Evolutionary conservation across 2,888 invertebrate species (phyloP).

Genomic region (Girardia tigrina): DNA sequence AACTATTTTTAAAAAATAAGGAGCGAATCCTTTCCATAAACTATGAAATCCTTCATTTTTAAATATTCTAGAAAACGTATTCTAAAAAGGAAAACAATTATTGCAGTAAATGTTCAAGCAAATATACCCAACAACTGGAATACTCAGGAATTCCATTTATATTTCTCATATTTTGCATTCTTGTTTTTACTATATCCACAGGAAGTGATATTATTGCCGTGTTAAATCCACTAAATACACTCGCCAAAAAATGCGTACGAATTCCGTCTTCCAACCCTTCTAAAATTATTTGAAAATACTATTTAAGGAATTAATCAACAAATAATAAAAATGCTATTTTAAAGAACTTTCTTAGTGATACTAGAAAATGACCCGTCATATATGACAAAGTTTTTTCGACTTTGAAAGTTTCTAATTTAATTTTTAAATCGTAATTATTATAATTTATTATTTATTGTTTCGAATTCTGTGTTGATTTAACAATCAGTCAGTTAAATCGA

Average conservation of each 20-base stretch:
- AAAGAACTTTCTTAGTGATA: too few relatives aligned
- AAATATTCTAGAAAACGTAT: constrained; percentile 31
- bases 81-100: constrained; percentile 29
- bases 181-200: constrained; percentile 93
- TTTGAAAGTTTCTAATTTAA: too few relatives aligned
- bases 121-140: constrained; percentile 58
- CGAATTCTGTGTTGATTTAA: too few relatives aligned
- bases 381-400: too few relatives aligned
- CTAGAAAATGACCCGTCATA: too few relatives aligned
- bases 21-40: constrained; percentile 93
- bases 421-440: too few relatives aligned
- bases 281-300: too few relatives aligned
- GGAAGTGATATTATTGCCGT: constrained; percentile 96
- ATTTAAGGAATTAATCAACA: too few relatives aligned
- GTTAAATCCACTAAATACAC: constrained; percentile 89
- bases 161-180: constrained; percentile 87
- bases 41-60: constrained; percentile 76
- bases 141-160: constrained; percentile 78
- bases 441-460: too few relatives aligned
- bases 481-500: too few relatives aligned
- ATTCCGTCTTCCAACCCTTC: constrained; percentile 63
- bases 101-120: background rate
- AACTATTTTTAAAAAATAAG: constrained; percentile 85
- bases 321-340: too few relatives aligned
- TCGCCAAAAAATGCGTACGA: constrained; percentile 74